phyloP scores from a whole-genome alignment of 1,140 invertebrate species.

The Thereuonema tuberculata region DNA sequence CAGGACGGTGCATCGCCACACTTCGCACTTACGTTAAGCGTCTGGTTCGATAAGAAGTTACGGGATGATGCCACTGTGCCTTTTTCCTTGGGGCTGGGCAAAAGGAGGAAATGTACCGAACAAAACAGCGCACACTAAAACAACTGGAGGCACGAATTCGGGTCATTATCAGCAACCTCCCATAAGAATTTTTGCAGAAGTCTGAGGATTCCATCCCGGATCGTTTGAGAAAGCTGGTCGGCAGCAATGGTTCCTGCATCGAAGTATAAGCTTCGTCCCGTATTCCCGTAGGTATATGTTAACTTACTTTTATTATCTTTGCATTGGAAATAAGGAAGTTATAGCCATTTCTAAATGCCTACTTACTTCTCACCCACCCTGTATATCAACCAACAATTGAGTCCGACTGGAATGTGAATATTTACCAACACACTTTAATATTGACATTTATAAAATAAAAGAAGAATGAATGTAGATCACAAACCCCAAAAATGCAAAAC shows the following conservation, averaged over 20 bases:
- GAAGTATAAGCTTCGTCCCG: not conserved
- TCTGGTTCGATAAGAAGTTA: not conserved
- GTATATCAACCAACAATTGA: too few relatives aligned
- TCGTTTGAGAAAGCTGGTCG: not conserved
- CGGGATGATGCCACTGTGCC: not conserved
- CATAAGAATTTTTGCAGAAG: not conserved
- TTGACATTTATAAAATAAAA: too few relatives aligned
- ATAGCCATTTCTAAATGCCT: too few relatives aligned
- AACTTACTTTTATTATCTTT: too few relatives aligned
- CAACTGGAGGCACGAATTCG: not conserved
- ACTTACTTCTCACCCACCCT: too few relatives aligned
- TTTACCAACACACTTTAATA: too few relatives aligned
- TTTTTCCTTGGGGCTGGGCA: not conserved
- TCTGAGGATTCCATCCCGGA: not conserved
- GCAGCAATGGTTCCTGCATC: not conserved
- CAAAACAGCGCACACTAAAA: not conserved
- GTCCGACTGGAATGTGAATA: too few relatives aligned
- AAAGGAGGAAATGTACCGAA: not conserved
- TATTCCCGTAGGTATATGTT: too few relatives aligned
- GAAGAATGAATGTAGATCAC: too few relatives aligned
- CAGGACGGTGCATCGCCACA: not conserved
- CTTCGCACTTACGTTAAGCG: not conserved
- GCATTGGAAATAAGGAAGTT: too few relatives aligned
- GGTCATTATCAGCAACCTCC: not conserved
- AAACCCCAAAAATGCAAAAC: too few relatives aligned